A percentile compares a stretch with the other conserved stretches of the same genome.
Conservation (phyloP, 2,113 vertebrate species). For the Sander vitreus region DNA sequence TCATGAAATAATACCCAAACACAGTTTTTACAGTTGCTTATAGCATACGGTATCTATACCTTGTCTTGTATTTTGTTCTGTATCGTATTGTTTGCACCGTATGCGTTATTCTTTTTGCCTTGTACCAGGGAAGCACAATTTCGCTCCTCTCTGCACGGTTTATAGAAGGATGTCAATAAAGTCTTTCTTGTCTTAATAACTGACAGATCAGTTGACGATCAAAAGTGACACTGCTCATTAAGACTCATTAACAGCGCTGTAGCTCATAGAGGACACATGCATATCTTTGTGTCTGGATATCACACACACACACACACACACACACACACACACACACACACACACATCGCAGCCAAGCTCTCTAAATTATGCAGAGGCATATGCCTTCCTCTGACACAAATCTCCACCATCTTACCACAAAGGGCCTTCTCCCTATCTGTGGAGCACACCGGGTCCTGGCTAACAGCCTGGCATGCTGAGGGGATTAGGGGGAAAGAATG, state of each 20-base stretch:
- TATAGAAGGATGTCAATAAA: background rate
- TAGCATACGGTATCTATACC: no score
- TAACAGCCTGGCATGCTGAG: conserved; percentile 53
- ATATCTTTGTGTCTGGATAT: background rate
- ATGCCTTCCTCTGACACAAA: conserved; percentile 63
- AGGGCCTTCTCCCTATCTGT: conserved; percentile 63
- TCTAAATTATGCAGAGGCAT: conserved; percentile 69
- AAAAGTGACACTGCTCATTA: background rate
- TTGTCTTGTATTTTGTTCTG: no score
- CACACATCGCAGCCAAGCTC: background rate
- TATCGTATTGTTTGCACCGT: no score
- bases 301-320: background rate
- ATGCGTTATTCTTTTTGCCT: no score
- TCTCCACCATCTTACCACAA: conserved; percentile 67
- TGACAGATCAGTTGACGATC: background rate
- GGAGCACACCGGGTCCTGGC: conserved; percentile 54
- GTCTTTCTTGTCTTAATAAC: background rate
- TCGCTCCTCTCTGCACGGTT: background rate
- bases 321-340: background rate
- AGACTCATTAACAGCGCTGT: background rate
- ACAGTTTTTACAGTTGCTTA: no score
- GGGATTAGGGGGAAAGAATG: conserved; percentile 63
- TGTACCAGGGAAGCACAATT: no score
- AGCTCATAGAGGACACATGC: conserved; percentile 37
- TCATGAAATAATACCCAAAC: no score